Evolutionary conservation across 1,140 invertebrate species (phyloP).

Genomic region (Eueides isabella): DNA sequence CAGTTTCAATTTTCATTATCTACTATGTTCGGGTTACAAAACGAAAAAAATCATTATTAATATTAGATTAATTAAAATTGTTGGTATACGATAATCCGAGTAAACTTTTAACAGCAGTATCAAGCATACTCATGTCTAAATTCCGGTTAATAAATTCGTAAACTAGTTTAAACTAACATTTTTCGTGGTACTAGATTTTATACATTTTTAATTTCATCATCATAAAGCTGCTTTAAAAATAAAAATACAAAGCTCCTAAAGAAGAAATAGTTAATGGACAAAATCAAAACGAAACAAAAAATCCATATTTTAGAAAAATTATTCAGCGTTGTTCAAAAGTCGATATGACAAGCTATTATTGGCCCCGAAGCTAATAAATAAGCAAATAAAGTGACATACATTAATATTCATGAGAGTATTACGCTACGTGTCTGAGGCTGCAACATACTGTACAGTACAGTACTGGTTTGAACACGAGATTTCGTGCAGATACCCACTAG

Average conservation of each 20-base stretch:
- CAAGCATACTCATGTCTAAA: no score
- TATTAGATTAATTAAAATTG: no score
- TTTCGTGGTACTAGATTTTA: no score
- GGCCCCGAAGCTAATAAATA: conserved; percentile 56
- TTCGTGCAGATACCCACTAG: conserved; percentile 29
- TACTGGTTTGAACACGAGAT: conserved; percentile 24
- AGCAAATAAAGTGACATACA: conserved; percentile 57
- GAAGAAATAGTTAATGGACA: no score
- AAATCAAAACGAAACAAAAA: not conserved
- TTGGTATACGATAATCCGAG: no score
- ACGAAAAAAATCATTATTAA: no score
- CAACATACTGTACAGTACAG: not conserved
- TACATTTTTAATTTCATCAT: no score
- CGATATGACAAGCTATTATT: conserved; percentile 46
- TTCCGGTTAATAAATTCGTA: not conserved
- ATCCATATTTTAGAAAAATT: not conserved
- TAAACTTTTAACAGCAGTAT: no score
- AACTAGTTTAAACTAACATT: not conserved
- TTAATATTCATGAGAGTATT: conserved; percentile 63
- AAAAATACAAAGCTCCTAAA: no score
- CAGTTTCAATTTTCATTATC: no score
- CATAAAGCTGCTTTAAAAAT: no score
- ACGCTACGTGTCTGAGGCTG: conserved; percentile 43
- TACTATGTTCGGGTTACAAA: no score
- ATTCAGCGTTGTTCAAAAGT: not conserved